phyloP scores from a whole-genome alignment of 1,140 invertebrate species.

The Hydropsyche tenuis region DNA sequence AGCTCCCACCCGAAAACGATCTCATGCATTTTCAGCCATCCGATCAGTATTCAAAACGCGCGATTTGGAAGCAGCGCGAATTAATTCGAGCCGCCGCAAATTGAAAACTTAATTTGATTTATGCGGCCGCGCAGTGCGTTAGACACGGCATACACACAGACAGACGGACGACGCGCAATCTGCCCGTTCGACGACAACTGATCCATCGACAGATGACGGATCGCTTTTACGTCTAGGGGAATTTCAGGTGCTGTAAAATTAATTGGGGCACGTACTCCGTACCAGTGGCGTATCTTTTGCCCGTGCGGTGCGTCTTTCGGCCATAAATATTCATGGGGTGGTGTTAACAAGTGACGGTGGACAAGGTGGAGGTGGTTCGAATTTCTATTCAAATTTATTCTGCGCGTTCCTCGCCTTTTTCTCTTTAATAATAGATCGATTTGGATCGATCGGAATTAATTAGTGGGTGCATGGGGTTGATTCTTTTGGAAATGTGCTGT shows the following conservation, averaged over 20 bases:
- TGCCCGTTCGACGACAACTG: too few relatives aligned
- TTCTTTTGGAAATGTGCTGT: too few relatives aligned
- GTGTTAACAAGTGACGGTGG: constrained; percentile 25
- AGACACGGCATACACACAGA: too few relatives aligned
- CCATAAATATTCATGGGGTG: constrained; percentile 35
- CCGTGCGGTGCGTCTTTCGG: not conserved
- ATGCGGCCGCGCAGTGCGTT: not conserved
- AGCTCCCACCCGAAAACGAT: not conserved
- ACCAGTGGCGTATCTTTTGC: not conserved
- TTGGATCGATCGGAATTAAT: too few relatives aligned
- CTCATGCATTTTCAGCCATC: too few relatives aligned
- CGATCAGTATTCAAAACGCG: too few relatives aligned
- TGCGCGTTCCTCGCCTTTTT: too few relatives aligned
- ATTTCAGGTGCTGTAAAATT: constrained; percentile 17
- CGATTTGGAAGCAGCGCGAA: not conserved
- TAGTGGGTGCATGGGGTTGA: too few relatives aligned
- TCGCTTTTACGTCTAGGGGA: too few relatives aligned
- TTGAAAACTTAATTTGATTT: constrained; percentile 12
- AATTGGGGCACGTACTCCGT: constrained; percentile 30
- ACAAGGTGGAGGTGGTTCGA: not conserved
- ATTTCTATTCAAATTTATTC: not conserved
- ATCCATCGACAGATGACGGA: too few relatives aligned
- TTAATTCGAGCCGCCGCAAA: constrained; percentile 5
- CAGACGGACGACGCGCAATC: too few relatives aligned
- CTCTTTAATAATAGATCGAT: too few relatives aligned